These are phyloP conservation scores for Caenorhabditis brenneri DNA, from an alignment of 1,140 invertebrate genomes.

Conservation along the genomic window DNA sequence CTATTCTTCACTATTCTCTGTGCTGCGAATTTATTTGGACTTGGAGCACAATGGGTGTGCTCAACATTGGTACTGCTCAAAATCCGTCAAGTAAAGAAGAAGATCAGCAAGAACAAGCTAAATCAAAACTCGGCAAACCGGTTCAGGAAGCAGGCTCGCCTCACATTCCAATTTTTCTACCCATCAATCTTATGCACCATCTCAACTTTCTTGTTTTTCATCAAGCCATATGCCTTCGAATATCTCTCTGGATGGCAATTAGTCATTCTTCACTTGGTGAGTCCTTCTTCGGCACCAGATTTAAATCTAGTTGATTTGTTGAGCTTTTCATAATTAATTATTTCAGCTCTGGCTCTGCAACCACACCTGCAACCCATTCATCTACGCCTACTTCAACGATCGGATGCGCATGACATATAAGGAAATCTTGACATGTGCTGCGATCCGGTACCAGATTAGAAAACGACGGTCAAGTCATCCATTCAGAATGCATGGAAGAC, in stretches of 20 bases:
- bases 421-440: conserved; percentile 62
- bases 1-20: conserved; percentile 56
- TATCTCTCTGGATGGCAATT: conserved; percentile 55
- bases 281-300: no score
- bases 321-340: not conserved
- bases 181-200: conserved; percentile 65
- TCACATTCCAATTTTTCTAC: conserved; percentile 70
- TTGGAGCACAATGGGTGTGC: conserved; percentile 63
- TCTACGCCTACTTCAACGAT: conserved; percentile 68
- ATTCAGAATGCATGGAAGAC: conserved; percentile 41
- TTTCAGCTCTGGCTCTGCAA: conserved; percentile 63
- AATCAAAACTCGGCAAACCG: conserved; percentile 67
- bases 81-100: conserved; percentile 64
- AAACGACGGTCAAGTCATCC: conserved; percentile 53
- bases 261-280: conserved; percentile 62
- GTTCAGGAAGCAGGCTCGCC: conserved; percentile 66
- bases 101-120: conserved; percentile 64
- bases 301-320: no score
- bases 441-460: conserved; percentile 56
- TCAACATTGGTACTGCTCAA: conserved; percentile 63
- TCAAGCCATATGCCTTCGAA: conserved; percentile 62
- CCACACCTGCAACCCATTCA: conserved; percentile 66
- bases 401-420: conserved; percentile 64
- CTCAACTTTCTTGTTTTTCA: conserved; percentile 64
- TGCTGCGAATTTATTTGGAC: conserved; percentile 60